Base-by-base conservation (phyloP, 2,113 vertebrate genomes). In the Perca flavescens region DNA sequence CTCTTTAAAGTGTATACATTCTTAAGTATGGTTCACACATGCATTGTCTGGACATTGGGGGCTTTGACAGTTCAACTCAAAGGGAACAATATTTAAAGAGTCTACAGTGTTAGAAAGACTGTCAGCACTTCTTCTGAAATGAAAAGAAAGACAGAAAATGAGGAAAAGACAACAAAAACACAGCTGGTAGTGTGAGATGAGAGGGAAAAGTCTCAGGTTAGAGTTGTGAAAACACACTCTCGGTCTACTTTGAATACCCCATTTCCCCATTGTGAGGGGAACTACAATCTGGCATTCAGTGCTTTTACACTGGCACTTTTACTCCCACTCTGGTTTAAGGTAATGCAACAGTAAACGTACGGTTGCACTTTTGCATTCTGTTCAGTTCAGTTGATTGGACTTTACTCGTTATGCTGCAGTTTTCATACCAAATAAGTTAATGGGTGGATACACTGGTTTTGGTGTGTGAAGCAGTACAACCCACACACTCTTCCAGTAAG, bases 101-200 rank as follows among this genome's bases (percentile, higher is more conserved):
- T 56, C 43, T 15, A 16, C 21, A 6, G 47, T 25, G 76, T 87
- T 75, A 88, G 75, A 90, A 84, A 83, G 81, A 54, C 7, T 87
- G 88, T 93, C 91, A 84, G 46, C 80, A 36, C 72, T 73, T 81
- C 40, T 72, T 84, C 81, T 90, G 64, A 88, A 83, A 85, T 64
- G 68, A 82, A 84, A 89, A 88, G 77, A 88, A 50, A 71, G 83
- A 65, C 73, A 57, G 60, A 88, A 87, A 78, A 80, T 21, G 31
- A 54, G 71, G 64, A 60, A 81, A 82, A 77, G 61, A 90, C 85
- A 89, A 92, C 85, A 86, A 88, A 86, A 92, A 89, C 90, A 93
- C 93, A 93, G 92, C 92, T 93, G 91, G 75, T 21, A 31, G 40
- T 21, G 65, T 28, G 83, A 85, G 88, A 91, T 72, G 84, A 92